Conservation (phyloP, 2,888 invertebrate genomes). For the Leptogaster cylindrica region DNA sequence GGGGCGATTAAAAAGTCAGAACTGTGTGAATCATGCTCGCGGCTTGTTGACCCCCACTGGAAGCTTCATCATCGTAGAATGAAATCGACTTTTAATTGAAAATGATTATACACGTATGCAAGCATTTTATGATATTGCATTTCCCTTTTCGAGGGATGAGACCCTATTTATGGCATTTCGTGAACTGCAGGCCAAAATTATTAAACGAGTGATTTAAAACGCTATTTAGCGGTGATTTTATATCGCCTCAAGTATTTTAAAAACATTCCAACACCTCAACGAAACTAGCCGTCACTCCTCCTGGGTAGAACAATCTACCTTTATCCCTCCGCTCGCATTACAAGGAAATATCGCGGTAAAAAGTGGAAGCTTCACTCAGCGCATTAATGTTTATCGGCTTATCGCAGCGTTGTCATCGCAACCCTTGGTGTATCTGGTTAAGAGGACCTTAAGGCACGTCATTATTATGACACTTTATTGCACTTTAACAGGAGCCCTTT, state of each 20-base stretch:
- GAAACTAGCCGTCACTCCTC: too few species aligned
- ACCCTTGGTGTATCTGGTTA: too few species aligned
- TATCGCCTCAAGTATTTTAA: too few species aligned
- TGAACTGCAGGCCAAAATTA: slow-evolving; percentile 20
- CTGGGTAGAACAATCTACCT: too few species aligned
- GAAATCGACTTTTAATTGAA: slow-evolving; percentile 23
- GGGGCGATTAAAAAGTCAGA: slow-evolving; percentile 2
- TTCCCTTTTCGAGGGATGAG: slow-evolving; percentile 18
- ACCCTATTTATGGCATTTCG: slow-evolving; percentile 30
- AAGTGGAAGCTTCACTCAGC: not conserved
- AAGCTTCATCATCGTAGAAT: not conserved
- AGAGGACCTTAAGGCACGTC: too few species aligned
- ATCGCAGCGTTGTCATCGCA: too few species aligned
- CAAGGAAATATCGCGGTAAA: not conserved
- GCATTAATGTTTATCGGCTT: not conserved
- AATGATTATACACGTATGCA: slow-evolving; percentile 15
- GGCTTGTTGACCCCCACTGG: not conserved
- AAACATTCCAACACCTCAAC: too few species aligned
- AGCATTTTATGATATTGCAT: slow-evolving; percentile 28
- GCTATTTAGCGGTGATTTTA: too few species aligned
- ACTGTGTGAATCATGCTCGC: not conserved
- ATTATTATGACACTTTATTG: too few species aligned
- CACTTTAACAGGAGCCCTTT: too few species aligned
- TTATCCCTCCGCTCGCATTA: not conserved
- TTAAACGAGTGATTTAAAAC: slow-evolving; percentile 18